Conservation (phyloP, 2,113 vertebrate species). For the Pachypanchax playfairii region DNA sequence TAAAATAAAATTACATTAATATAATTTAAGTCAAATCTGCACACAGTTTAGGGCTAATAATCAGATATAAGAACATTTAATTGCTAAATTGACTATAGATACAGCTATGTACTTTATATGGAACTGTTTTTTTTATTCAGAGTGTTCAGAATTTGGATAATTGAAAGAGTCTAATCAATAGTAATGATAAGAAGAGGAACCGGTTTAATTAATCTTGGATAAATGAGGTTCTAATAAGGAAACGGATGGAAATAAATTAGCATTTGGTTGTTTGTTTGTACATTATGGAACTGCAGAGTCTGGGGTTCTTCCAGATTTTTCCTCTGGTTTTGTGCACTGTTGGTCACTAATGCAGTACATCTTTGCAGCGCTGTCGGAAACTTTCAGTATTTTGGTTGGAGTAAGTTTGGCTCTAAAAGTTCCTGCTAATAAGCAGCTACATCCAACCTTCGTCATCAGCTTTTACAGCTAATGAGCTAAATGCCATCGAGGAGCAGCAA, state of each 20-base stretch:
- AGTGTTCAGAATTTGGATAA: too few species aligned
- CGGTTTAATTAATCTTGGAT: background rate
- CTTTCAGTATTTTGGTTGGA: background rate
- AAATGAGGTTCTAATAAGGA: background rate
- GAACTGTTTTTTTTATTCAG: too few species aligned
- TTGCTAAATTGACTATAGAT: too few species aligned
- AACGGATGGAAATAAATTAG: background rate
- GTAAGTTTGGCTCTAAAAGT: background rate
- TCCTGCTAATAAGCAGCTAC: conserved; percentile 24
- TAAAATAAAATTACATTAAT: background rate
- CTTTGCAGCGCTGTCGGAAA: background rate
- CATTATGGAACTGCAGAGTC: too few species aligned
- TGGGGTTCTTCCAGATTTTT: background rate
- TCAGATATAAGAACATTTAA: too few species aligned
- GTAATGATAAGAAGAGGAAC: too few species aligned
- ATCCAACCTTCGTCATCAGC: background rate
- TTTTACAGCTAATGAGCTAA: conserved; percentile 34
- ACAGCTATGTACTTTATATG: too few species aligned
- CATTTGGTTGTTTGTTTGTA: background rate
- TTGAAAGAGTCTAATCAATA: too few species aligned
- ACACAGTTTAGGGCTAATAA: too few species aligned
- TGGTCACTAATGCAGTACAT: background rate
- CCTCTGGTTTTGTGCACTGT: background rate
- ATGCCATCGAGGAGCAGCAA: background rate
- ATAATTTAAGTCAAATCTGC: too few species aligned